Base-by-base conservation (phyloP, 1,140 invertebrate genomes). In the Pseudomyrmex sp. region DNA sequence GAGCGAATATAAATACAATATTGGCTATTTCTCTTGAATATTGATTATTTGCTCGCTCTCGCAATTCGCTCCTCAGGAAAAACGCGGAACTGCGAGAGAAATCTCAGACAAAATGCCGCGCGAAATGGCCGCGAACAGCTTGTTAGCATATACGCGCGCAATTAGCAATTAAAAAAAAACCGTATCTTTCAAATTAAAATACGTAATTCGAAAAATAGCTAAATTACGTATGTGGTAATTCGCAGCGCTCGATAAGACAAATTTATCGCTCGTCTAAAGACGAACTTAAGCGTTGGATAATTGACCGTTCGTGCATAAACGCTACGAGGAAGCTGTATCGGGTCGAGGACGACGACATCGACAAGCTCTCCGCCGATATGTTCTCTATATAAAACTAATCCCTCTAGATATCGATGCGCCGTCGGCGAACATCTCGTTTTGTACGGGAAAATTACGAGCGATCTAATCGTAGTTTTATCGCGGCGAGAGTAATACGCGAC, bases 381-480 rank as follows among this genome's bases (percentile, higher is more conserved):
- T 48, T 13, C 26, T 58, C 52, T 23, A 35, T 48, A 12, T 52
- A 70, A 79, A 79, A 79, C 44, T 79, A 70, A 70, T 59, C 44
- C 54, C 56, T 50, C 61, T 50, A 61, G 66, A 61, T 80, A 72
- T 72, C 20, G 54, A 20, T 35, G 23, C 15, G 20, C 20, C 20
- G 20, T 46, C 10, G 5, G 13, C 68, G 23, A 50, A 26, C 50
- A 52, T 9, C 20, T 70, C 76, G 54, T 72, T 80, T 72, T 56
- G 76, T 59, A 10, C 44, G n/a, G 46, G 58, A 72, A 62, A 80
- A 80, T 80, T 72, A 80, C 46, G 44, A 72, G 66, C 76, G 56
- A 72, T 80, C 76, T 80, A 72, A 80, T 80, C 66, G 66, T 35
- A 44, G 3, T 23, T 80, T 80, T 80, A 80, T 72, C 66, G n/a